These are phyloP conservation scores for Drosophila bocki DNA, from an alignment of 1,140 invertebrate species.

Conservation along the genomic window DNA sequence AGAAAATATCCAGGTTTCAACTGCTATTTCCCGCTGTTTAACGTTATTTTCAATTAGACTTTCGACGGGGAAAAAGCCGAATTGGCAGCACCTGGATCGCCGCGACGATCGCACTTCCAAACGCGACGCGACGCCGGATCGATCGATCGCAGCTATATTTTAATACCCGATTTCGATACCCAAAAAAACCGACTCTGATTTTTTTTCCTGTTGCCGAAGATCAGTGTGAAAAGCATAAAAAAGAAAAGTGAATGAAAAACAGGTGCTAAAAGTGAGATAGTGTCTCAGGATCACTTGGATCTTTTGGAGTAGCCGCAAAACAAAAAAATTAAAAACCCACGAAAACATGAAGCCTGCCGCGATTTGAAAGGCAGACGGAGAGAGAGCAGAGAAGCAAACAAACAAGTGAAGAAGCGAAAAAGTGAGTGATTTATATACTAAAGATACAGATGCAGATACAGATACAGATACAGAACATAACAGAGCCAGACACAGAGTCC, in stretches of 20 bases:
- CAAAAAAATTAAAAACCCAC: background rate
- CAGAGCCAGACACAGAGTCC: slow-evolving; percentile 6
- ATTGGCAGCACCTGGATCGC: slow-evolving; percentile 55
- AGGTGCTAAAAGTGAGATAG: slow-evolving; percentile 36
- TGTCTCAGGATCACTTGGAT: background rate
- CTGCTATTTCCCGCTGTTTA: background rate
- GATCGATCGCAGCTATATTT: slow-evolving; percentile 1
- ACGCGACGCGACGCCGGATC: slow-evolving; percentile 31
- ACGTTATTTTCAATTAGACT: background rate
- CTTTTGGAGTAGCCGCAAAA: slow-evolving; percentile 12
- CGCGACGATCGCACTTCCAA: slow-evolving; percentile 54
- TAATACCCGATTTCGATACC: background rate
- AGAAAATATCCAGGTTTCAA: background rate
- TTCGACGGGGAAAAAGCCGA: slow-evolving; percentile 1
- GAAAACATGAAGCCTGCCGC: slow-evolving; percentile 42
- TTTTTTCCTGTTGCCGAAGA: slow-evolving; percentile 13
- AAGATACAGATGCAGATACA: slow-evolving; percentile 1
- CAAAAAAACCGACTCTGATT: slow-evolving; percentile 11
- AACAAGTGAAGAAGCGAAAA: slow-evolving; percentile 62
- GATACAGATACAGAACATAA: slow-evolving; percentile 6
- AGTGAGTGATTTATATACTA: slow-evolving; percentile 73
- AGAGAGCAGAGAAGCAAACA: slow-evolving; percentile 21
- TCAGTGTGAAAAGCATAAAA: background rate
- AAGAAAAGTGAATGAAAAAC: slow-evolving; percentile 29
- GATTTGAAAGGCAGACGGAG: slow-evolving; percentile 30